Conservation (phyloP, 2,797 vertebrate species). For the Clangula hyemalis region DNA sequence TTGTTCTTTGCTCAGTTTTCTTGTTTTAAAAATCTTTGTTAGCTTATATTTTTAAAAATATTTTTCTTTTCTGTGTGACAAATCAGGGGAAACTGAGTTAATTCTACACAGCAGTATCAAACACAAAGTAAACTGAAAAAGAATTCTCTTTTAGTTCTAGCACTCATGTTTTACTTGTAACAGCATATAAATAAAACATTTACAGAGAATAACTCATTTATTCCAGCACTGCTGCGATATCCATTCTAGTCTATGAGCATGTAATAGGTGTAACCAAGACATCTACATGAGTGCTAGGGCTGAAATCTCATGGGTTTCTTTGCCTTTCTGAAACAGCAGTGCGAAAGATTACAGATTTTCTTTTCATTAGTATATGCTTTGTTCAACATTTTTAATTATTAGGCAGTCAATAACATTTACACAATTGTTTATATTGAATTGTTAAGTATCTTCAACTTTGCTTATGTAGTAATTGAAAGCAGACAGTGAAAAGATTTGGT, state of each 20-base stretch:
- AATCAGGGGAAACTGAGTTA: background rate
- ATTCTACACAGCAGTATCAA: background rate
- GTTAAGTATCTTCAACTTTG: background rate
- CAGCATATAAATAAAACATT: background rate
- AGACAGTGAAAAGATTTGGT: background rate
- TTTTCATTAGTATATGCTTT: background rate
- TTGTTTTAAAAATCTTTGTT: background rate
- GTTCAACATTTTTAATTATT: background rate
- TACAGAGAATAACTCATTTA: background rate
- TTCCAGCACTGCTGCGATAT: background rate
- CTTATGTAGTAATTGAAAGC: background rate
- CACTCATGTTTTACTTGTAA: background rate
- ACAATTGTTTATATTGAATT: background rate
- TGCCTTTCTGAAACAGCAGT: background rate
- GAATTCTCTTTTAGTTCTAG: background rate
- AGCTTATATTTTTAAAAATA: background rate
- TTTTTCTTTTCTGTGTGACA: background rate
- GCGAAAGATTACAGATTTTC: background rate
- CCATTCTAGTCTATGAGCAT: background rate
- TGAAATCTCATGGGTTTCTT: background rate
- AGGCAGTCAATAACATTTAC: background rate
- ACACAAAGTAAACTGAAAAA: background rate
- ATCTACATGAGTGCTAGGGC: background rate
- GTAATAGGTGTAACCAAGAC: background rate
- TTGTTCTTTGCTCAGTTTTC: background rate